phyloP scores from a whole-genome alignment of 2,888 invertebrate species.

The Sabellastarte sp. region DNA sequence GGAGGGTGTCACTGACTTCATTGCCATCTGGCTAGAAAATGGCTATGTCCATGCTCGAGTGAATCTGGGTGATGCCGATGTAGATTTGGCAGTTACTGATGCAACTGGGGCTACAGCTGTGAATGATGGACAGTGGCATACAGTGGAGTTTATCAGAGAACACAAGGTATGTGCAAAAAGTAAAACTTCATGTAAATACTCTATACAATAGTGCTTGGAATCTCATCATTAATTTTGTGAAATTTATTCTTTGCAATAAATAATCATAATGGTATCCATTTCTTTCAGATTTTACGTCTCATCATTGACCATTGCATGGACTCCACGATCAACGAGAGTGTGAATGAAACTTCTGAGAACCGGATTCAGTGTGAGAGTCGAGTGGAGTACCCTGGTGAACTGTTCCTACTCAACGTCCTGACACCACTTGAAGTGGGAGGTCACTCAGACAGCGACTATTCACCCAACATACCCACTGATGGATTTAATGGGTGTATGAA shows the following conservation, averaged over 20 bases:
- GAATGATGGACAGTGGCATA: constrained; percentile 96
- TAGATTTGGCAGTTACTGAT: not conserved
- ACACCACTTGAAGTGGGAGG: constrained; percentile 87
- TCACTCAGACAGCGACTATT: too few species aligned
- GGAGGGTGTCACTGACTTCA: not conserved
- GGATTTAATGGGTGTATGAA: too few species aligned
- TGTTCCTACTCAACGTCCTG: constrained; percentile 93
- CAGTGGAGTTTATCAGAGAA: constrained; percentile 75
- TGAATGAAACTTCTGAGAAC: constrained; percentile 75
- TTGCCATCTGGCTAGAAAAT: not conserved
- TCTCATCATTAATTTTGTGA: too few species aligned
- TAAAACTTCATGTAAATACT: too few species aligned
- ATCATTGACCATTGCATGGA: constrained; percentile 90
- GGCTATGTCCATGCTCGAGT: not conserved
- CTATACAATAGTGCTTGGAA: too few species aligned
- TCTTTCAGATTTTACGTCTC: constrained; percentile 74
- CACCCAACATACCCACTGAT: too few species aligned
- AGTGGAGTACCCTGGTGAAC: constrained; percentile 86
- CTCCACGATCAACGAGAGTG: constrained; percentile 73
- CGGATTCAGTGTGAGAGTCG: constrained; percentile 85
- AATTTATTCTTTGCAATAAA: too few species aligned
- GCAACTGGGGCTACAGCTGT: constrained; percentile 55
- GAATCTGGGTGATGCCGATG: not conserved
- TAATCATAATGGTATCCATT: too few species aligned
- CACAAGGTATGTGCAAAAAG: constrained; percentile 26